Conservation (phyloP, 2,797 vertebrate genomes). For the Melanotaenia trifasciata region DNA sequence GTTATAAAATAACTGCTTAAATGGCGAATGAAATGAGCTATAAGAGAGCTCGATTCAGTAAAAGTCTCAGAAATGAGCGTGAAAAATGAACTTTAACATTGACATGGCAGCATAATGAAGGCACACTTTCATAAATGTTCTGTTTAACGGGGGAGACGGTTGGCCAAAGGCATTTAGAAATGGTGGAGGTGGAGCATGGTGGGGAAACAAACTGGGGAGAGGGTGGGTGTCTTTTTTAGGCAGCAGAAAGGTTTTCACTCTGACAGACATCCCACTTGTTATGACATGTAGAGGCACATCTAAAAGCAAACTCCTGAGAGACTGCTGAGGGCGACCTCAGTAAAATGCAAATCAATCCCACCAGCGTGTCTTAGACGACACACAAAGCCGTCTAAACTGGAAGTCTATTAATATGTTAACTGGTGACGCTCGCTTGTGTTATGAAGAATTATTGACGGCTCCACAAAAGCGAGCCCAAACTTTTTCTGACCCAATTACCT, state of each 20-base stretch:
- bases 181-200: slow-evolving; percentile 48
- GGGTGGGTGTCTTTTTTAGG: slow-evolving; percentile 31
- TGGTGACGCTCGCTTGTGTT: slow-evolving; percentile 54
- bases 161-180: slow-evolving; percentile 71
- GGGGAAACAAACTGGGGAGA: slow-evolving; percentile 19
- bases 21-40: neutral
- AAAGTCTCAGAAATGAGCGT: neutral
- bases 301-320: slow-evolving; percentile 81
- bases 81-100: slow-evolving; percentile 26
- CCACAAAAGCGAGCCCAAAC: slow-evolving; percentile 58
- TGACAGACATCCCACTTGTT: slow-evolving; percentile 75
- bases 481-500: slow-evolving; percentile 81
- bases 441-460: slow-evolving; percentile 52
- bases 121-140: slow-evolving; percentile 43
- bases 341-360: slow-evolving; percentile 81
- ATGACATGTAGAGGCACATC: slow-evolving; percentile 79
- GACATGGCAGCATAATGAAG: slow-evolving; percentile 41
- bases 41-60: neutral
- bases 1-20: neutral
- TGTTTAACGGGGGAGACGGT: slow-evolving; percentile 43
- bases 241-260: slow-evolving; percentile 67
- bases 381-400: slow-evolving; percentile 78
- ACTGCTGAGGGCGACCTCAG: slow-evolving; percentile 82
- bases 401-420: slow-evolving; percentile 78
- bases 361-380: slow-evolving; percentile 80